Evolutionary conservation across 2,797 vertebrate genomes (phyloP).

Genomic region (Tokudaia muenninki): DNA sequence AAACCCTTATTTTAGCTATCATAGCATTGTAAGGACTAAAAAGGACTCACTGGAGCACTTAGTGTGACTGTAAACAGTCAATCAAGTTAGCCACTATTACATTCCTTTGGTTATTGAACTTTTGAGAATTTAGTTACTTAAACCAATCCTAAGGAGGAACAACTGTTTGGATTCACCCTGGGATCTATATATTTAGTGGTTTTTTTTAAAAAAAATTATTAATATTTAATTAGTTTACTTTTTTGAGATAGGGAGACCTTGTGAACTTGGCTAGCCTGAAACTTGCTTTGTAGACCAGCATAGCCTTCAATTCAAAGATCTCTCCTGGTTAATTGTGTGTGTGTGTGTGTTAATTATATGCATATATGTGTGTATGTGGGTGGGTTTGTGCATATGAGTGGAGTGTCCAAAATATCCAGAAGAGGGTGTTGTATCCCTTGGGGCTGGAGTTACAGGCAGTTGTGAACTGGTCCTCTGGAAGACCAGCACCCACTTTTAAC

Average conservation of each 20-base stretch:
- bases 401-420: not conserved
- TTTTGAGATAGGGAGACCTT: not conserved
- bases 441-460: not conserved
- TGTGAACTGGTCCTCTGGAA: not conserved
- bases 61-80: not conserved
- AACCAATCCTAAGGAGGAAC: not conserved
- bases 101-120: slow-evolving; percentile 22
- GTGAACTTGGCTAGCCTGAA: not conserved
- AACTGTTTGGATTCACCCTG: not conserved
- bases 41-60: not conserved
- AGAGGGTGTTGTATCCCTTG: not conserved
- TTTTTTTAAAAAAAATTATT: not conserved
- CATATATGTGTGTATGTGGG: not conserved
- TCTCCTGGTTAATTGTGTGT: not conserved
- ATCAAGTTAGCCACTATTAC: not conserved
- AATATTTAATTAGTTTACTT: not conserved
- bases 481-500: not conserved
- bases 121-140: slow-evolving; percentile 29
- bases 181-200: not conserved
- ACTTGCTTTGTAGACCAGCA: not conserved
- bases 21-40: slow-evolving; percentile 20
- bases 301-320: not conserved
- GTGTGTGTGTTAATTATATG: not conserved
- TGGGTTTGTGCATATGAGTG: not conserved
- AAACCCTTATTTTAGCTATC: not conserved